phyloP scores from a whole-genome alignment of 2,797 vertebrate genomes.

The Gymnothorax reevesii region DNA sequence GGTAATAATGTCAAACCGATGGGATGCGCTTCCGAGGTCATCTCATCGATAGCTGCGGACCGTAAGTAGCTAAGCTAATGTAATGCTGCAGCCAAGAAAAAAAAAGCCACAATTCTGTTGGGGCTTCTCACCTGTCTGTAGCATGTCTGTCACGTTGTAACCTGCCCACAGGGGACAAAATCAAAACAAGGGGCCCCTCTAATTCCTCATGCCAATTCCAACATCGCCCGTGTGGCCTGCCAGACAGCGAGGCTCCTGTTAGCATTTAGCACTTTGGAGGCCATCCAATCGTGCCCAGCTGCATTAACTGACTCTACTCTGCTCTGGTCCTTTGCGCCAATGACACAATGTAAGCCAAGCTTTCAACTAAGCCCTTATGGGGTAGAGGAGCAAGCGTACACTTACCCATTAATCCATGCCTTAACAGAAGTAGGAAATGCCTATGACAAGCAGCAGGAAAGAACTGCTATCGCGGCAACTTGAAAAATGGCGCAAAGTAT shows the following conservation, averaged over 20 bases:
- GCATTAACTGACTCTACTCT: slow-evolving; percentile 52
- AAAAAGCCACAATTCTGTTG: neutral
- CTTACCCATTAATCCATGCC: neutral
- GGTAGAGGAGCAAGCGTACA: neutral
- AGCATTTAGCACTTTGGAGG: slow-evolving; percentile 45
- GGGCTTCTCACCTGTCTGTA: slow-evolving; percentile 17
- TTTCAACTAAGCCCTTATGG: slow-evolving; percentile 1
- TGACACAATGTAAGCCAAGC: slow-evolving; percentile 4
- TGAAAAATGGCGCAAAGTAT: no score
- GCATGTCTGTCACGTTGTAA: slow-evolving; percentile 3
- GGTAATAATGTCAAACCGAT: neutral
- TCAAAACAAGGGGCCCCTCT: slow-evolving; percentile 16
- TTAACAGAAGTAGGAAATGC: neutral
- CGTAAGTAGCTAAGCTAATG: neutral
- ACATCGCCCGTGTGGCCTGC: slow-evolving; percentile 49
- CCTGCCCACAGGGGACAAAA: slow-evolving; percentile 26
- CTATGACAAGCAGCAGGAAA: neutral
- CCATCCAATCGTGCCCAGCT: slow-evolving; percentile 49
- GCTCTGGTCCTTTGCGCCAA: slow-evolving; percentile 42
- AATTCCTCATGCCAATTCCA: slow-evolving; percentile 45
- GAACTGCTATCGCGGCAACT: neutral
- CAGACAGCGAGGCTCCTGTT: slow-evolving; percentile 44
- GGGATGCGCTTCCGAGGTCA: neutral
- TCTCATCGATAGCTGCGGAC: neutral
- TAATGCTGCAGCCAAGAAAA: neutral